Evolutionary conservation across 2,113 vertebrate species (phyloP), one percentile per base, ranked within the genome.

Genomic region (Probosciger aterrimus): DNA sequence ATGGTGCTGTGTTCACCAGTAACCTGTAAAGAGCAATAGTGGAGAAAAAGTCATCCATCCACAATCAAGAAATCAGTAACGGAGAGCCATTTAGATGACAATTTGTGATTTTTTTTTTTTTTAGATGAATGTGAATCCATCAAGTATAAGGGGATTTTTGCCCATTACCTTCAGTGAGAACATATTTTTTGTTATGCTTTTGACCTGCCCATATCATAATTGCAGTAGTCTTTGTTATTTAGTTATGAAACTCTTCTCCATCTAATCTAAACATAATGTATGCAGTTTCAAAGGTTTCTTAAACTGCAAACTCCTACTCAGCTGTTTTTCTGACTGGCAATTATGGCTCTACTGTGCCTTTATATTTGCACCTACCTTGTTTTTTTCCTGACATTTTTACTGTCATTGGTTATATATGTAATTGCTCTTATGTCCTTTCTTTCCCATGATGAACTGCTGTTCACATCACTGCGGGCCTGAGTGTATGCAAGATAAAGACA

Each of bases 221-320:
- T 94, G 93, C 92, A 88, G 82, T 35, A 88, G 55, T 71, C 85
- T 92, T 86, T 94, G 84, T 86, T 85, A 91, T 27, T 76, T 80
- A 67, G 93, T 97, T 96, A 93, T 63, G 96, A 96, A 94, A 96
- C 93, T 86, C 88, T 82, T 27, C 71, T 91, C 64, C 93, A 88
- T 90, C 88, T 97, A 81, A 95, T 94, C 95, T 89, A 92, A 86
- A 93, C 91, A 92, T 96, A 96, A 96, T 88, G 67, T 96, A 96
- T 96, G 95, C 95, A 95, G 95, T 90, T 96, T 96, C 95, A 92
- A 90, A 92, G 95, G 91, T 96, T 96, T 96, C 92, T 97, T 92
- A 95, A 93, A 92, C 92, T 62, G 91, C 28, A 7, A 84, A 96
- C 96, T 95, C 93, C 93, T 96, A 93, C 96, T 96, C 93, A 86